Evolutionary conservation across 1,140 invertebrate genomes (phyloP).

Genomic region (Spodoptera frugiperda): DNA sequence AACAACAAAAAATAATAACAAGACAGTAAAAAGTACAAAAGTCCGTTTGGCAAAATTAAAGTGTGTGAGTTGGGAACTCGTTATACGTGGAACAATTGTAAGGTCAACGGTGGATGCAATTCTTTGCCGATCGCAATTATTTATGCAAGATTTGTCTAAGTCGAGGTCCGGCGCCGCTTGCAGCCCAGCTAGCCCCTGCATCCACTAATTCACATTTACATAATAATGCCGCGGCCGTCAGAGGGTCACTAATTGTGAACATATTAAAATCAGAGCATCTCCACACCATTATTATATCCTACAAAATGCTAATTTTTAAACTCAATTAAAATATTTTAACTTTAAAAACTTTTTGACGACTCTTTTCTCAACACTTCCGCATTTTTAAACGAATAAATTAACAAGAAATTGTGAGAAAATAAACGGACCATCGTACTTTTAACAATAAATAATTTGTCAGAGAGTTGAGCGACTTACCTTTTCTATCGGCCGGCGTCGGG

Average conservation of each 20-base stretch:
- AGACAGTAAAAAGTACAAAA: constrained; percentile 20
- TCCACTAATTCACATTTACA: constrained; percentile 65
- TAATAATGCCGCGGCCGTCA: constrained; percentile 66
- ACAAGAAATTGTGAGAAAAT: constrained; percentile 29
- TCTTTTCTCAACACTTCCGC: constrained; percentile 29
- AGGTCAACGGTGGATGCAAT: constrained; percentile 53
- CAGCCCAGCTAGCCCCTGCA: constrained; percentile 70
- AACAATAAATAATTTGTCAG: not conserved
- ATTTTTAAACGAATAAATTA: constrained; percentile 19
- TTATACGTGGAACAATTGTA: constrained; percentile 20
- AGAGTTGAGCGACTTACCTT: constrained; percentile 64
- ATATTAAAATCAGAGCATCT: constrained; percentile 45
- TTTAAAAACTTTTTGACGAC: constrained; percentile 16
- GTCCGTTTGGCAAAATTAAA: constrained; percentile 29
- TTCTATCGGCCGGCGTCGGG: constrained; percentile 50
- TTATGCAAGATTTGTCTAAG: constrained; percentile 76
- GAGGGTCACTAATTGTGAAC: constrained; percentile 68
- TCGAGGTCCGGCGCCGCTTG: constrained; percentile 63
- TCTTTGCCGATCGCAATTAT: constrained; percentile 61
- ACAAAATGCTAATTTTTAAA: constrained; percentile 29
- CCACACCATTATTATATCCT: constrained; percentile 29
- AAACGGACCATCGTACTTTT: constrained; percentile 18
- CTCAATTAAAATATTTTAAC: constrained; percentile 34
- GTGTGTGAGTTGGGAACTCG: not conserved
- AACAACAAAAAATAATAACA: not conserved